phyloP scores from a whole-genome alignment of 2,888 invertebrate genomes.

The Anaspis maculata region DNA sequence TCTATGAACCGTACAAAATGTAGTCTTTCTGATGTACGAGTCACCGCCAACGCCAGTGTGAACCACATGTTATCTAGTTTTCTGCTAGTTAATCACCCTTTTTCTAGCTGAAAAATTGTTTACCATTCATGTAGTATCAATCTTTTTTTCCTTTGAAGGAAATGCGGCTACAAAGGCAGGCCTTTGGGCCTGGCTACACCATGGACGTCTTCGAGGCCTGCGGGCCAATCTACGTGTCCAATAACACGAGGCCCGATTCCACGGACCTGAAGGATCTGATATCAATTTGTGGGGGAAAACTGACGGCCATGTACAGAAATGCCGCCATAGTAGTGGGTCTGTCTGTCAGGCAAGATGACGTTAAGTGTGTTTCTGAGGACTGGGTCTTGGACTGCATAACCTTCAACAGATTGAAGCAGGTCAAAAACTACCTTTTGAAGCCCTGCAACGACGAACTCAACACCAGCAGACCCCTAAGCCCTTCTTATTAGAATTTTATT shows the following conservation, averaged over 20 bases:
- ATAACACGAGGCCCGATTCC: conserved; percentile 43
- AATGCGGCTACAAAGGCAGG: conserved; percentile 53
- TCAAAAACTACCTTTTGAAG: conserved; percentile 39
- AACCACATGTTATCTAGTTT: too few relatives aligned
- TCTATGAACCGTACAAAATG: too few relatives aligned
- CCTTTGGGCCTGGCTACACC: conserved; percentile 50
- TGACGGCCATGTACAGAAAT: conserved; percentile 41
- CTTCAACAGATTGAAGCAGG: conserved; percentile 44
- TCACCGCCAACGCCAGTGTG: too few relatives aligned
- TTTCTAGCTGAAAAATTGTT: too few relatives aligned
- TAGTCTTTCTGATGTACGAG: too few relatives aligned
- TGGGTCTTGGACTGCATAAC: conserved; percentile 60
- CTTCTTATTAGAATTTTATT: too few relatives aligned
- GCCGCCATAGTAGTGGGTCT: conserved; percentile 51
- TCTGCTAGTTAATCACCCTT: too few relatives aligned
- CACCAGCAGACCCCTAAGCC: too few relatives aligned
- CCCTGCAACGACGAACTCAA: too few relatives aligned
- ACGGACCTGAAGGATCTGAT: conserved; percentile 51
- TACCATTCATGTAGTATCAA: conserved; percentile 5
- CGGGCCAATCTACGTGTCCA: conserved; percentile 50
- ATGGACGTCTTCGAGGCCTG: conserved; percentile 52
- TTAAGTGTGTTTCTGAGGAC: conserved; percentile 46
- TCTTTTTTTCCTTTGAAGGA: conserved; percentile 34
- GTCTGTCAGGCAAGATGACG: conserved; percentile 19
- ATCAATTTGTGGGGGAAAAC: conserved; percentile 48